A percentile compares a stretch with the other conserved stretches of the same genome.
Conservation (phyloP, 2,113 vertebrate species). For the Sigmodon hispidus region DNA sequence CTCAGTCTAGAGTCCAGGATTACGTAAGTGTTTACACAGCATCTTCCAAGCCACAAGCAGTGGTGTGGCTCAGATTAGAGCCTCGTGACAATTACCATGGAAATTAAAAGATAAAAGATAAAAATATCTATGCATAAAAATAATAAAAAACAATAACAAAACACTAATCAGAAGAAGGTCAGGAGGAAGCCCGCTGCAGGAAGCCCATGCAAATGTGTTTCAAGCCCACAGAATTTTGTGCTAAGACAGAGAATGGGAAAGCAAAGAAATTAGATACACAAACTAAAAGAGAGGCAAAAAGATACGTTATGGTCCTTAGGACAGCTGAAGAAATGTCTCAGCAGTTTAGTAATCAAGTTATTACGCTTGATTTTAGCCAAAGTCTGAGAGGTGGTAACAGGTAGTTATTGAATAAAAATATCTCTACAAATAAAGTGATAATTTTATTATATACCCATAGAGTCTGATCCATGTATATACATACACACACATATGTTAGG, state of each 20-base stretch:
- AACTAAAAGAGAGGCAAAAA: background rate
- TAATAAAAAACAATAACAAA: background rate
- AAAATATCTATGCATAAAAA: background rate
- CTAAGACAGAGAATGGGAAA: background rate
- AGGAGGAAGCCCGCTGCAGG: background rate
- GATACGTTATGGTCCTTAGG: background rate
- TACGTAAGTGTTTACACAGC: background rate
- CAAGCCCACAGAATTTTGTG: background rate
- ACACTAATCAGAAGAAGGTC: background rate
- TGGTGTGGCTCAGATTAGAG: background rate
- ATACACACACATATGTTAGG: fast-evolving
- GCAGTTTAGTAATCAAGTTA: background rate
- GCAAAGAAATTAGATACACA: background rate
- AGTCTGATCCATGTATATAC: background rate
- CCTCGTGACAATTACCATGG: background rate
- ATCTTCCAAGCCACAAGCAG: background rate
- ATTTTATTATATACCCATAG: background rate
- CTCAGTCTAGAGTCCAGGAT: background rate
- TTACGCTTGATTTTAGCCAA: background rate
- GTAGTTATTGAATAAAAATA: background rate
- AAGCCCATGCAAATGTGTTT: background rate
- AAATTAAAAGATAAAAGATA: background rate
- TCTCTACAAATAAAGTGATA: background rate
- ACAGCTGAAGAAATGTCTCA: background rate
- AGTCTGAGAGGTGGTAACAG: background rate